Conservation (phyloP, 2,797 vertebrate genomes). For the Ctenopoma kingsleyae region DNA sequence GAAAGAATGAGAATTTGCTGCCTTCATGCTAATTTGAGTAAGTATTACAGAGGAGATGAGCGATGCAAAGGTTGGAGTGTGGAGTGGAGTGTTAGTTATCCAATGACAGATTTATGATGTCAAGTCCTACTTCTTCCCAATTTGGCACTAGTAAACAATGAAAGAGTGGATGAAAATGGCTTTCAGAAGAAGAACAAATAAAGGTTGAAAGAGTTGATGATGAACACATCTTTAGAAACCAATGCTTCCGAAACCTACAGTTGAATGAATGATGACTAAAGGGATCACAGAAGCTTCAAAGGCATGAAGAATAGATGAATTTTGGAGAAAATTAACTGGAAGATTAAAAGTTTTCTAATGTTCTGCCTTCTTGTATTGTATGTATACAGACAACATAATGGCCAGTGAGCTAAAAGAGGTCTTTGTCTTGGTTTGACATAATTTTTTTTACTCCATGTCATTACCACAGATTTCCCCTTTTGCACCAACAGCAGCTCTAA, state of each 20-base stretch:
- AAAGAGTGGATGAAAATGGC: neutral
- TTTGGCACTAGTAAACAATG: neutral
- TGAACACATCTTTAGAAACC: neutral
- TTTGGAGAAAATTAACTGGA: slow-evolving; percentile 20
- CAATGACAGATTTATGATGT: slow-evolving; percentile 31
- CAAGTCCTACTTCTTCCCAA: slow-evolving; percentile 7
- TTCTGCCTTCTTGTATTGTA: slow-evolving; percentile 51
- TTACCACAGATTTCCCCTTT: neutral
- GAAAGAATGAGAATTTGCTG: neutral
- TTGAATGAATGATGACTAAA: neutral
- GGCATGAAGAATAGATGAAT: slow-evolving; percentile 6
- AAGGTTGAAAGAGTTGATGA: neutral
- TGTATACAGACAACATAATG: slow-evolving; percentile 32
- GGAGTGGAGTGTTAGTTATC: slow-evolving; percentile 7
- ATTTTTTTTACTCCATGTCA: neutral
- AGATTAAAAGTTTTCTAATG: slow-evolving; percentile 21
- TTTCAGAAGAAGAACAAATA: slow-evolving; percentile 9
- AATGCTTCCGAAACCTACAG: slow-evolving; percentile 11
- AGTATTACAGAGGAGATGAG: neutral
- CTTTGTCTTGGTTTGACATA: slow-evolving; percentile 19
- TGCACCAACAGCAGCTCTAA: neutral
- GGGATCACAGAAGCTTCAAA: neutral
- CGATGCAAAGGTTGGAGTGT: slow-evolving; percentile 7
- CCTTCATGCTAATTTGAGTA: slow-evolving; percentile 1
- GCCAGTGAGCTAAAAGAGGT: slow-evolving; percentile 47